Evolutionary conservation across 2,113 vertebrate species (phyloP), one percentile per base, ranked within the genome.

Genomic region (Tenrec ecaudatus): DNA sequence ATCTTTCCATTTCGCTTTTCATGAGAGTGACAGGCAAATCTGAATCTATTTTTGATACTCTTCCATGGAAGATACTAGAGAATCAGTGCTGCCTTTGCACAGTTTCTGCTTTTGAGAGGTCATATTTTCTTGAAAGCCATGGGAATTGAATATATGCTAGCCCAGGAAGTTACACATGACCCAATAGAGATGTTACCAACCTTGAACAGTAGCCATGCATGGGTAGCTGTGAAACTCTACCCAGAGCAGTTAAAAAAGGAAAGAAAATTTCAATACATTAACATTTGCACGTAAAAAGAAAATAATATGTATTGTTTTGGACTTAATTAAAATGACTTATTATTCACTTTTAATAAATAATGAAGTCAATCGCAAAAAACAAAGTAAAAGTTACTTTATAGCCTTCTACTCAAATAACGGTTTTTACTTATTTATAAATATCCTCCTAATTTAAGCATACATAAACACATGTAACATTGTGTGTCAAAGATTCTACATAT

Each of bases 11-110:
- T 96, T 96, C 86, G 86, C 89, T 94, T 96, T 93, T 94, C 96
- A 85, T 94, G 95, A 95, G 86, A 95, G 83, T 93, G 95, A 96
- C 95, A 97, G 95, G 95, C 94, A 96, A 97, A 94, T 95, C 92
- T 95, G 93, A 95, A 96, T 92, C 91, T 96, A 96, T 97, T 96
- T 97, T 89, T 94, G 90, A 96, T 93, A 64, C 71, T 86, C 86
- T 95, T 95, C 94, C 86, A 94, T 89, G 91, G 88, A 73, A 96
- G 83, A 93, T 92, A 83, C 76, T 87, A 57, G 81, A 91, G 93
- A 96, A 79, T 93, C 92, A 83, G 88, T 86, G 23, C 64, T 83
- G 92, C 82, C 80, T 96, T 96, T 95, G 78, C 94, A 96, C 81
- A 87, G 91, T 94, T 94, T 90, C 84, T 95, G 66, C 90, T 96